Base-by-base conservation (phyloP, 2,113 vertebrate genomes). In the Heteronetta atricapilla region DNA sequence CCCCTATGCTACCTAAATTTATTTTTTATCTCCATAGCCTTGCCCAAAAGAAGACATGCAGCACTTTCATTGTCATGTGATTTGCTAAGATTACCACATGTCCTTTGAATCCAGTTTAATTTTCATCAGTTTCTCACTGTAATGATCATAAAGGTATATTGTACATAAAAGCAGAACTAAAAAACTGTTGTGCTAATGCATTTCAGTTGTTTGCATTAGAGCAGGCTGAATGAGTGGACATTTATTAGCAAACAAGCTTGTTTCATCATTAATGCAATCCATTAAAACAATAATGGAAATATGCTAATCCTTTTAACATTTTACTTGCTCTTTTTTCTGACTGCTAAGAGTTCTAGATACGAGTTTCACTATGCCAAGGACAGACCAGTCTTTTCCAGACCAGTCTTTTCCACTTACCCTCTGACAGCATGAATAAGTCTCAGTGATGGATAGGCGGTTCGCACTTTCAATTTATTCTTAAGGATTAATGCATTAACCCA, bases 341-440 rank as follows among this genome's bases (percentile, higher is more conserved):
- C 64, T 90, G 62, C 53, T 82, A 85, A 74, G 81, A 95, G 94
- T 85, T 69, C 92, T 92, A 91, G 68, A 84, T 97, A 94, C 8
- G 28, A 94, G 66, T 82, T 96, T 82, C 83, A 93, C 22, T 95
- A 92, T 92, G 76, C 80, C 94, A 97, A 97, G 92, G 96, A 98
- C 93, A 98, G 93, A 93, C 70, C 59, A 95, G 90, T 96, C 92
- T 95, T 97, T 98, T 97, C 95, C 79, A 91, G 92, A 96, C 94
- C n/a, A n/a, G n/a, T n/a, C n/a, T n/a, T n/a, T n/a, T n/a, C n/a
- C n/a, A 98, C 98, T 98, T 98, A 99, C 98, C 98, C 98, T 98
- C 98, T 98, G 97, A 99, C 98, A 87, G 98, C 98, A 94, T 98
- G 98, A 96, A 99, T 98, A 95, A 99, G 98, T 93, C 98, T 98